Evolutionary conservation across 2,797 vertebrate species (phyloP).

Genomic region (Allobates femoralis): DNA sequence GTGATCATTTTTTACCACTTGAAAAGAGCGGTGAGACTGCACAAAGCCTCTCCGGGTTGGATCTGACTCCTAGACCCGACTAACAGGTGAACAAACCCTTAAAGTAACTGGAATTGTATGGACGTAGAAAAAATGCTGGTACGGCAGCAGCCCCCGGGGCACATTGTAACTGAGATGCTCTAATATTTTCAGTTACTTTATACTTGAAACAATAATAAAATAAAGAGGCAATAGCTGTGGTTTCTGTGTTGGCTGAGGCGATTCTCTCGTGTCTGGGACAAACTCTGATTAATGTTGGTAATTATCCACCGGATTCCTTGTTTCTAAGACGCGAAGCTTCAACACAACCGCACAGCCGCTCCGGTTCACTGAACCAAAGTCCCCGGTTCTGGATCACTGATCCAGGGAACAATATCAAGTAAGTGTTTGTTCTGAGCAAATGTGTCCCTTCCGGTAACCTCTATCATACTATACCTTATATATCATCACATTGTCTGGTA

Average conservation of each 20-base stretch:
- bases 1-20: no score
- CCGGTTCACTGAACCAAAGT: constrained; percentile 34
- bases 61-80: no score
- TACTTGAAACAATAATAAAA: background rate
- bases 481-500: background rate
- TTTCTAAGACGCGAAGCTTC: background rate
- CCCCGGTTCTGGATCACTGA: constrained; percentile 15
- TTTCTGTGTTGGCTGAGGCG: no score
- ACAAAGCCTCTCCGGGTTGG: no score
- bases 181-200: constrained; percentile 13
- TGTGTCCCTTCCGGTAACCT: background rate
- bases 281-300: constrained; percentile 3
- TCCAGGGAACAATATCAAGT: constrained; percentile 6
- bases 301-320: background rate
- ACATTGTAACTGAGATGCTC: background rate
- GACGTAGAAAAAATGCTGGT: background rate
- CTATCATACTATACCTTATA: background rate
- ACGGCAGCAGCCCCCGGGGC: background rate
- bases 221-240: background rate
- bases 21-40: no score
- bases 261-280: background rate
- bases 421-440: constrained; percentile 30
- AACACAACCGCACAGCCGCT: constrained; percentile 12
- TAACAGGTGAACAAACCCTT: background rate
- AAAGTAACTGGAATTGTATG: background rate